Evolutionary conservation across 2,797 vertebrate genomes (phyloP).

Genomic region (Silurus aristotelis): DNA sequence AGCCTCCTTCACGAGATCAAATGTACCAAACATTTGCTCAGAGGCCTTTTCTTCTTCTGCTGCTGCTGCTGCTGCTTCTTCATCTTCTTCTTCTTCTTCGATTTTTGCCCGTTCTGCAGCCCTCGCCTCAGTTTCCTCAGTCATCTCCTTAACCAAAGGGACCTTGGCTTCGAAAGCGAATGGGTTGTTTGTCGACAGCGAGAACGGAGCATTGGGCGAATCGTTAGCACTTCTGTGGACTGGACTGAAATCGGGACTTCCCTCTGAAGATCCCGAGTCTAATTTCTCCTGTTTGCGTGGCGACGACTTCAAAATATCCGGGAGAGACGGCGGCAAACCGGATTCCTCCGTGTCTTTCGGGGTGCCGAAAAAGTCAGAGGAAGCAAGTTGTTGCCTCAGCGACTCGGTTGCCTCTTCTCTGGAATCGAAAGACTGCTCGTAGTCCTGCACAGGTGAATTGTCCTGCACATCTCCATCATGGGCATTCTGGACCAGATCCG

Average conservation of each 20-base stretch:
- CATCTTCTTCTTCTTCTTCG: constrained; percentile 72
- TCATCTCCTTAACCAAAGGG: constrained; percentile 74
- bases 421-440: constrained; percentile 80
- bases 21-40: constrained; percentile 82
- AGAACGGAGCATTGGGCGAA: constrained; percentile 72
- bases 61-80: constrained; percentile 70
- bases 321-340: constrained; percentile 75
- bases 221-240: constrained; percentile 73
- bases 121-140: constrained; percentile 71
- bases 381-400: constrained; percentile 66
- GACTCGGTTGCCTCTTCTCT: constrained; percentile 76
- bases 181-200: constrained; percentile 79
- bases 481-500: constrained; percentile 91
- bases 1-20: constrained; percentile 89
- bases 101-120: constrained; percentile 57
- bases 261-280: constrained; percentile 76
- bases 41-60: constrained; percentile 70
- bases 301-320: constrained; percentile 89
- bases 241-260: constrained; percentile 74
- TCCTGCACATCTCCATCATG: constrained; percentile 83
- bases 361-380: constrained; percentile 66
- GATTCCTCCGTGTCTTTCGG: constrained; percentile 77
- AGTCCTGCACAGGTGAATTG: constrained; percentile 70
- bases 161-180: constrained; percentile 81
- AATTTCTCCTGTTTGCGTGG: constrained; percentile 79